Evolutionary conservation across 2,797 vertebrate species (phyloP), one percentile per base, ranked within the genome.

Genomic region (Hydrocynus forskahlii): DNA sequence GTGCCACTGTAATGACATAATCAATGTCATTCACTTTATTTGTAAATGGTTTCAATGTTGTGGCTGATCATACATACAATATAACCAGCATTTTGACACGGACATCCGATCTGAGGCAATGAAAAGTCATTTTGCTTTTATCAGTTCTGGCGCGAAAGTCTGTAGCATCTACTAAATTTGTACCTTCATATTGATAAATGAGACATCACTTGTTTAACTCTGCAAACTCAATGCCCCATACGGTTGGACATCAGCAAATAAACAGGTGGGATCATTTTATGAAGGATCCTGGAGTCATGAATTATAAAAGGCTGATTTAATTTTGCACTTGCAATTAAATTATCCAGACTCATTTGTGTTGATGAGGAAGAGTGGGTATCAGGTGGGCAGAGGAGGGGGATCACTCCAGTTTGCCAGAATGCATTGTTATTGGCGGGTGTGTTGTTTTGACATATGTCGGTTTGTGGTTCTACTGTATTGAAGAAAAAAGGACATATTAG

Each of bases 371-470:
- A 87, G 84, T 71, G 83, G 88, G 90, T 79, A 91, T 91, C 94
- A 94, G 94, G 92, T 95, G 94, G 93, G 89, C 84, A 87, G 81
- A 82, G 86, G 63, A 89, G 86, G 78, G 85, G 78, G 85, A 83
- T 91, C 90, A 92, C 93, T 94, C 91, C 81, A 84, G 91, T 86
- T 78, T 87, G 83, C 75, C 82, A 81, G 88, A 86, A 90, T 73
- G 38, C 78, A 52, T 74, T 40, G 35, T 78, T 80, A 60, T 82
- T 87, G 74, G 87, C 84, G 84, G 85, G 89, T 90, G 78, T 88
- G 35, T 35, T 35, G 92, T 94, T 94, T 88, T 93, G 92, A 93
- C 93, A 94, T 92, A 91, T 93, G 93, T 90, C 92, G 92, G 88
- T 91, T 79, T 88, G 90, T 88, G 78, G 74, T 60, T 45, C 83